These are phyloP conservation scores for Lagopus muta DNA, from an alignment of 2,113 vertebrate species.

Conservation along the genomic window DNA sequence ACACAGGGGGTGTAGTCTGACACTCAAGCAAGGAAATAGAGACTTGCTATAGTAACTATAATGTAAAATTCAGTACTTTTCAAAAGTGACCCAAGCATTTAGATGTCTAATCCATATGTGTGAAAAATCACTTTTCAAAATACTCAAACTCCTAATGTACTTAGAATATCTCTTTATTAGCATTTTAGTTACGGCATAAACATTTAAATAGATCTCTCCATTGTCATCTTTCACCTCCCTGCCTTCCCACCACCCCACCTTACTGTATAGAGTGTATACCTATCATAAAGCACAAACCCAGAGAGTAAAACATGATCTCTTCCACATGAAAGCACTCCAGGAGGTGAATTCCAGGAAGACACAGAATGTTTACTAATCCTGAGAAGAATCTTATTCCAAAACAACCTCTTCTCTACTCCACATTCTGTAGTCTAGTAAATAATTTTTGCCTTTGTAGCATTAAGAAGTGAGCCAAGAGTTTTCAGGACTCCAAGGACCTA, in stretches of 20 bases:
- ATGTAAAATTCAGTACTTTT: background rate
- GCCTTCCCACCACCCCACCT: background rate
- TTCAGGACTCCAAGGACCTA: background rate
- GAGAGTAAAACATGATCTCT: background rate
- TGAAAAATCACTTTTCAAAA: constrained; percentile 20
- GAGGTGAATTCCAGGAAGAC: background rate
- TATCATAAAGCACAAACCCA: background rate
- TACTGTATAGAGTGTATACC: background rate
- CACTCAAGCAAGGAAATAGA: background rate
- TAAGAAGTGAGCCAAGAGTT: background rate
- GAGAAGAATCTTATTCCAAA: background rate
- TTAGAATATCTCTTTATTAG: background rate
- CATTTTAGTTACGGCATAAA: background rate
- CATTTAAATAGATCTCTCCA: background rate
- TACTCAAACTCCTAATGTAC: background rate
- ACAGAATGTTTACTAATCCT: background rate
- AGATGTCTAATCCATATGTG: background rate
- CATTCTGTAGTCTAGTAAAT: background rate
- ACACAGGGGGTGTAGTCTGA: background rate
- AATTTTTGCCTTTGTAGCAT: background rate
- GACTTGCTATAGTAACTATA: background rate
- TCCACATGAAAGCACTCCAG: background rate
- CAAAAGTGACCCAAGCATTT: background rate
- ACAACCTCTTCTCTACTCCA: background rate
- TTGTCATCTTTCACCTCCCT: accelerated